phyloP scores from a whole-genome alignment of 2,888 invertebrate species.

The Drosophila ustulata region DNA sequence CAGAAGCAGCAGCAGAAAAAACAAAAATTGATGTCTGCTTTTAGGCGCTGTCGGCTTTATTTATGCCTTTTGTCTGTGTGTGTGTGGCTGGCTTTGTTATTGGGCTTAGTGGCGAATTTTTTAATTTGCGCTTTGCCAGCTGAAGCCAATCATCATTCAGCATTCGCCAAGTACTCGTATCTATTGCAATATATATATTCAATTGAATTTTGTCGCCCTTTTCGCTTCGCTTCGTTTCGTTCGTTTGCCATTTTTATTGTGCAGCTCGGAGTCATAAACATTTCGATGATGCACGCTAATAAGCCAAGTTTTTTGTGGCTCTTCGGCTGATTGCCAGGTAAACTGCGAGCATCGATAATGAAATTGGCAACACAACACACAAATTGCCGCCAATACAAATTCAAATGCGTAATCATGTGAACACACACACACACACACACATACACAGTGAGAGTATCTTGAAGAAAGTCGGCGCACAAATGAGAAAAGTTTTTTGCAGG shows the following conservation, averaged over 20 bases:
- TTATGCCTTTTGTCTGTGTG: slow-evolving; percentile 70
- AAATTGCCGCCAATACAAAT: slow-evolving; percentile 55
- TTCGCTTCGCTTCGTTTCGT: neutral
- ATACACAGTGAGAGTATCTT: too few species aligned
- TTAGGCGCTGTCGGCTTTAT: slow-evolving; percentile 70
- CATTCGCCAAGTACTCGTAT: slow-evolving; percentile 39
- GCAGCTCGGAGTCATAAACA: slow-evolving; percentile 41
- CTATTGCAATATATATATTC: slow-evolving; percentile 59
- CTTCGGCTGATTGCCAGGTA: slow-evolving; percentile 35
- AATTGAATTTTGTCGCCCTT: slow-evolving; percentile 56
- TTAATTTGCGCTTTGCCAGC: slow-evolving; percentile 50
- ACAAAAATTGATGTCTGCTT: slow-evolving; percentile 75
- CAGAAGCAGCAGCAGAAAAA: slow-evolving; percentile 28
- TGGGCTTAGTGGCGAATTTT: slow-evolving; percentile 68
- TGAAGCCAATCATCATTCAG: slow-evolving; percentile 72
- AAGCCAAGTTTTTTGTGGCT: slow-evolving; percentile 16
- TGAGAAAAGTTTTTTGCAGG: slow-evolving; percentile 78
- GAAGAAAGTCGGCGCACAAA: slow-evolving; percentile 50
- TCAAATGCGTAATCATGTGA: slow-evolving; percentile 77
- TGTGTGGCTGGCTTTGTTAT: slow-evolving; percentile 61
- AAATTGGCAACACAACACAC: slow-evolving; percentile 57
- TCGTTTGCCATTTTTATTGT: slow-evolving; percentile 36
- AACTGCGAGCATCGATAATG: slow-evolving; percentile 43
- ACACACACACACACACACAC: slow-evolving; percentile 27
- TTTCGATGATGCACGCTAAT: slow-evolving; percentile 25